A percentile compares a stretch with the other conserved stretches of the same genome.
phyloP scores from a whole-genome alignment of 2,888 invertebrate genomes.

The Phaonia tiefii region DNA sequence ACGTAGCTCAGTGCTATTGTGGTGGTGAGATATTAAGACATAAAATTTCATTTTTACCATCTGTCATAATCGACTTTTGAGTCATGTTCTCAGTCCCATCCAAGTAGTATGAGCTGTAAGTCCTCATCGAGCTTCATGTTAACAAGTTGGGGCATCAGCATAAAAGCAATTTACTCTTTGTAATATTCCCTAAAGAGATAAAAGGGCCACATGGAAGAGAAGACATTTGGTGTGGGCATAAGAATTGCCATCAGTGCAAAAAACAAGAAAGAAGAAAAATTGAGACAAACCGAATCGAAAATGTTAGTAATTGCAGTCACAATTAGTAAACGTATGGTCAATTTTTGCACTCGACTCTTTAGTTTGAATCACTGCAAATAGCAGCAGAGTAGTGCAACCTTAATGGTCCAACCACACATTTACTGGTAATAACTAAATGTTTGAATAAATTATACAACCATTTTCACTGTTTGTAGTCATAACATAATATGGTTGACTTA shows the following conservation, averaged over 20 bases:
- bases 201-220: not conserved
- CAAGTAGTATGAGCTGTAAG: too few relatives aligned
- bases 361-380: not conserved
- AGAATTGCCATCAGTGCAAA: not conserved
- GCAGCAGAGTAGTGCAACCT: not conserved
- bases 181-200: constrained; percentile 54
- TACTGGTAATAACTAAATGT: too few relatives aligned
- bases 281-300: not conserved
- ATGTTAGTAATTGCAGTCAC: constrained; percentile 1
- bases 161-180: constrained; percentile 51
- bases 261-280: not conserved
- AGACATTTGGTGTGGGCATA: constrained; percentile 13
- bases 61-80: constrained; percentile 64
- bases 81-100: constrained; percentile 26
- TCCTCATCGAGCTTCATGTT: constrained; percentile 5
- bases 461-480: too few relatives aligned
- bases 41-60: constrained; percentile 59
- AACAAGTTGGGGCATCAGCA: not conserved
- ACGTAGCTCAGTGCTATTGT: not conserved
- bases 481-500: too few relatives aligned
- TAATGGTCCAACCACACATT: too few relatives aligned
- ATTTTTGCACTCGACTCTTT: not conserved
- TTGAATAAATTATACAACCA: too few relatives aligned
- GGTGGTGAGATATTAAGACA: constrained; percentile 45
- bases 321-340: constrained; percentile 44